A percentile compares a stretch with the other conserved stretches of the same genome.
phyloP scores from a whole-genome alignment of 2,888 invertebrate species.

The Gnatocerus cornutus region DNA sequence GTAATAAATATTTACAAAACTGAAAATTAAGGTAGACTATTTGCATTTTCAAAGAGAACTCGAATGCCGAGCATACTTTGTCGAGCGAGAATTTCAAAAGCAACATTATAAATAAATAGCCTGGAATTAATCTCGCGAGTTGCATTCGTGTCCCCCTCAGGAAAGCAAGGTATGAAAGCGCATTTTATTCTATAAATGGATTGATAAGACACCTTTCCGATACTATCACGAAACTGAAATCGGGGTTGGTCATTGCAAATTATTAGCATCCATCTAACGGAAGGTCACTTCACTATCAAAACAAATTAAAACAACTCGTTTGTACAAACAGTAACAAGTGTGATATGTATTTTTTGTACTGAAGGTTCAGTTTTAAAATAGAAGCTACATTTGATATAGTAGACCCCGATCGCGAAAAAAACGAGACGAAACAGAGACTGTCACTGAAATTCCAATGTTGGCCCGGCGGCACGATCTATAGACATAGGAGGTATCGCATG shows the following conservation, averaged over 20 bases:
- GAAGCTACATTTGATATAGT: neutral
- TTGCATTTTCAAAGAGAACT: conserved; percentile 37
- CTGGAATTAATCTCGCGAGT: conserved; percentile 8
- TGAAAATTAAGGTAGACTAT: conserved; percentile 34
- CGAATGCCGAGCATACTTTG: conserved; percentile 27
- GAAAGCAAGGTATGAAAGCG: conserved; percentile 13
- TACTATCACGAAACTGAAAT: conserved; percentile 48
- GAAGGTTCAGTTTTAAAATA: too few species aligned
- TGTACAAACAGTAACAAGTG: neutral
- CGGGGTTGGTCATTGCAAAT: conserved; percentile 46
- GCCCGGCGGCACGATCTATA: conserved; percentile 49
- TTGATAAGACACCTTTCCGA: conserved; percentile 45
- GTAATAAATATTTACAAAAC: conserved; percentile 43
- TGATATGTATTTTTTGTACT: too few species aligned
- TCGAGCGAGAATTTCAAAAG: conserved; percentile 2
- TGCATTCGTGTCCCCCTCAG: conserved; percentile 30
- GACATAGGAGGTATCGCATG: conserved; percentile 43
- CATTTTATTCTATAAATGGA: conserved; percentile 21
- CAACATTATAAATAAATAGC: conserved; percentile 4
- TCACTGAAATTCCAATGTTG: conserved; percentile 45
- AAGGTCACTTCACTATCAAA: conserved; percentile 19
- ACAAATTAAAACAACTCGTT: conserved; percentile 21
- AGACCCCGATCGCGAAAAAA: conserved; percentile 12
- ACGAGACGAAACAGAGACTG: conserved; percentile 43
- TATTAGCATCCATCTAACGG: conserved; percentile 27